phyloP scores from a whole-genome alignment of 2,113 vertebrate species.

The Toxostoma redivivum region DNA sequence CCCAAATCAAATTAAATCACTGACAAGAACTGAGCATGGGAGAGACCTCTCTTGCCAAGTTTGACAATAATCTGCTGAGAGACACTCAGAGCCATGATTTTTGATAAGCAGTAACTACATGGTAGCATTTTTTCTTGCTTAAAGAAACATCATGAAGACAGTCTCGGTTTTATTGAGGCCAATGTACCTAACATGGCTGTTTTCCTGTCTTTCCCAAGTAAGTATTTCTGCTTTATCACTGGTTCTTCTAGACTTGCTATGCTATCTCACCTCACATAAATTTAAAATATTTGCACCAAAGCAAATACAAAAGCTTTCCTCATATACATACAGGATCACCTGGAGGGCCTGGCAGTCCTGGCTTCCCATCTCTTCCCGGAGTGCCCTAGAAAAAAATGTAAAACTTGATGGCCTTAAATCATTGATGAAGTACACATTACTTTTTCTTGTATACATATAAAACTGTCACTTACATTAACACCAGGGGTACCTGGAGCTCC shows the following conservation, averaged over 20 bases:
- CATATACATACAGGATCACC: constrained; percentile 88
- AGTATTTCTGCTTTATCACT: not conserved
- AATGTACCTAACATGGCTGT: not conserved
- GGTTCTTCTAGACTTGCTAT: not conserved
- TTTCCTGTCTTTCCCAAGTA: not conserved
- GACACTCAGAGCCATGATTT: not conserved
- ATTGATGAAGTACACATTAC: not conserved
- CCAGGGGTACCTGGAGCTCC: constrained; percentile 83
- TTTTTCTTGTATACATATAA: not conserved
- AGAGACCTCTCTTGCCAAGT: not conserved
- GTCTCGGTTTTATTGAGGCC: not conserved
- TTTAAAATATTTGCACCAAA: not conserved
- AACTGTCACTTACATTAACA: constrained; percentile 75
- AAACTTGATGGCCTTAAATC: not conserved
- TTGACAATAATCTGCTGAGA: not conserved
- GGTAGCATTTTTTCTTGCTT: not conserved
- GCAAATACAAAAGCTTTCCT: not conserved
- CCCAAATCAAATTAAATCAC: not conserved
- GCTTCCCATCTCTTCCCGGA: constrained; percentile 87
- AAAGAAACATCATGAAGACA: not conserved
- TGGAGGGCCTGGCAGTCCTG: constrained; percentile 89
- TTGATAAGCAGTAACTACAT: not conserved
- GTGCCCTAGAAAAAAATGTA: constrained; percentile 79
- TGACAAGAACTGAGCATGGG: not conserved
- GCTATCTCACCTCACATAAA: not conserved